phyloP scores from a whole-genome alignment of 2,797 vertebrate species.

The Rhinophrynus dorsalis region DNA sequence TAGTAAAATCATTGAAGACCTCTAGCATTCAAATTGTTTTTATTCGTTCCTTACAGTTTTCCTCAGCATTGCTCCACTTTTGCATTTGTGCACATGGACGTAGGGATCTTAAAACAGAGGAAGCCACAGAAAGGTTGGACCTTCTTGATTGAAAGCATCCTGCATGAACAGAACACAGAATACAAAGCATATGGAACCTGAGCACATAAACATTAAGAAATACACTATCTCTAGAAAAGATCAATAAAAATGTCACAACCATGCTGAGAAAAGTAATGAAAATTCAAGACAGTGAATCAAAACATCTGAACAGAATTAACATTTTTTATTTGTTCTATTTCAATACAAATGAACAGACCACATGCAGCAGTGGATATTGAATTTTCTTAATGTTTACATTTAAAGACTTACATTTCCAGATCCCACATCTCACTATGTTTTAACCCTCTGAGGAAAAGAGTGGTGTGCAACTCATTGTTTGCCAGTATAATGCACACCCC shows the following conservation, averaged over 20 bases:
- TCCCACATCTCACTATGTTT: too few relatives aligned
- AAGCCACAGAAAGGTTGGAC: slow-evolving; percentile 9
- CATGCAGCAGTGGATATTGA: neutral
- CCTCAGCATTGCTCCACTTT: too few relatives aligned
- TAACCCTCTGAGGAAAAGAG: too few relatives aligned
- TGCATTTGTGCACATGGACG: too few relatives aligned
- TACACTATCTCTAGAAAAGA: slow-evolving; percentile 35
- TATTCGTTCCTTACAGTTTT: too few relatives aligned
- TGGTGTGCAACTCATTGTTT: too few relatives aligned
- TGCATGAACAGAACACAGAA: slow-evolving; percentile 20
- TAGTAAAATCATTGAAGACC: too few relatives aligned
- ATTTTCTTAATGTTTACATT: neutral
- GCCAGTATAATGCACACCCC: too few relatives aligned
- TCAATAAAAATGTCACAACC: slow-evolving; percentile 42
- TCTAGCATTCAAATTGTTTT: too few relatives aligned
- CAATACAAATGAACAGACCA: slow-evolving; percentile 27
- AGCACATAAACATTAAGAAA: slow-evolving; percentile 35
- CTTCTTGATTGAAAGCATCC: slow-evolving; percentile 41
- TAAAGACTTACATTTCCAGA: too few relatives aligned
- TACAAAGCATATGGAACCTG: slow-evolving; percentile 40
- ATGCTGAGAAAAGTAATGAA: slow-evolving; percentile 50
- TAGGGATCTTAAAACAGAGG: slow-evolving; percentile 2
- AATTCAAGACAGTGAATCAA: slow-evolving; percentile 36
- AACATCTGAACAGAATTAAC: slow-evolving; percentile 39
- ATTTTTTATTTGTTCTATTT: slow-evolving; percentile 34